phyloP scores from a whole-genome alignment of 2,797 vertebrate genomes.

The Rachycentron canadum region DNA sequence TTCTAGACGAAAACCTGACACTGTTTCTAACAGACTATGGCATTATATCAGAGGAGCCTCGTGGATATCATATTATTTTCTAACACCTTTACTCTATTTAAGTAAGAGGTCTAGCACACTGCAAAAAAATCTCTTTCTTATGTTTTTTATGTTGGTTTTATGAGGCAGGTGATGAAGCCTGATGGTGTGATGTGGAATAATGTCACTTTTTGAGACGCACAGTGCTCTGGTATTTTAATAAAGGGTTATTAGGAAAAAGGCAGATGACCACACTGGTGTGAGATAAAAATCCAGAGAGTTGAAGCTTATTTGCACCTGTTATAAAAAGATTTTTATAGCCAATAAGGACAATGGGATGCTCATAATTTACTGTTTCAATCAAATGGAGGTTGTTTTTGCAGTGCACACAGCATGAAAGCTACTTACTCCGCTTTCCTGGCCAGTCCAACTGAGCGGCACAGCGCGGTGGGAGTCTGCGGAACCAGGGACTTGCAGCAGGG shows the following conservation, averaged over 20 bases:
- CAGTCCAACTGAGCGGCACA: constrained; percentile 92
- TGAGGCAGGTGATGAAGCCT: background rate
- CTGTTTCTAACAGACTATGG: background rate
- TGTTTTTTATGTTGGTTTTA: background rate
- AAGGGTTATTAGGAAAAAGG: background rate
- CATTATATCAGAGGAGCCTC: constrained; percentile 5
- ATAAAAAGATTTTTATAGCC: background rate
- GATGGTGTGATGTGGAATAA: background rate
- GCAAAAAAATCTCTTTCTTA: constrained; percentile 37
- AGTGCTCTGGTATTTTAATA: background rate
- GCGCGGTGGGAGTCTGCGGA: constrained; percentile 90
- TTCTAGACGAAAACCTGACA: constrained; percentile 3
- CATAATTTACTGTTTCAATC: background rate
- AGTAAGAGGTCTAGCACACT: background rate
- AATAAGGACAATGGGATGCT: background rate
- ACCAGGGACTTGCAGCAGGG: constrained; percentile 89
- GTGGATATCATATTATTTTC: constrained; percentile 27
- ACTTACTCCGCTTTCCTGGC: constrained; percentile 96
- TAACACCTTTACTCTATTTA: constrained; percentile 37
- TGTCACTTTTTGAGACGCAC: constrained; percentile 6
- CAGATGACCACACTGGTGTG: background rate
- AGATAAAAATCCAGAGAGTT: background rate
- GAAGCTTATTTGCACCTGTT: background rate
- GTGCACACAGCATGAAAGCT: constrained; percentile 11
- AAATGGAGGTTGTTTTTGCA: background rate